Conservation (phyloP, 2,113 vertebrate genomes). For the Falco punctatus region DNA sequence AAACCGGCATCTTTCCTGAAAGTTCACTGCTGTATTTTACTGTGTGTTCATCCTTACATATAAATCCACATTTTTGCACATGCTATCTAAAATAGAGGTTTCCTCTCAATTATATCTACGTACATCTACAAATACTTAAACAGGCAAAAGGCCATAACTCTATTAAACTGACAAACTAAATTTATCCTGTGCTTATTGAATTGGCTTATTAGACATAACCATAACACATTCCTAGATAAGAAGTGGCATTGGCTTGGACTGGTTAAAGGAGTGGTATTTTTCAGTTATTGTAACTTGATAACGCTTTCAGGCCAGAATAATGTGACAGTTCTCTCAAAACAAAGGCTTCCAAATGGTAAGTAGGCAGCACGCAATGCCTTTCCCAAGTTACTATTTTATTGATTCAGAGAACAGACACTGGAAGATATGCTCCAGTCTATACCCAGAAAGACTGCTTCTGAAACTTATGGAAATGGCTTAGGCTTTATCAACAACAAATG, state of each 20-base stretch:
- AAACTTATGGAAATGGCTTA: background rate
- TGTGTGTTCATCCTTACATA: background rate
- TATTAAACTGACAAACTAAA: constrained; percentile 51
- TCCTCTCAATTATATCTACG: background rate
- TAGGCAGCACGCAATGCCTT: background rate
- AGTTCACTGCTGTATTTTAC: background rate
- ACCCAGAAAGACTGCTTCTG: background rate
- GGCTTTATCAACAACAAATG: background rate
- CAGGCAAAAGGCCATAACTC: constrained; percentile 4
- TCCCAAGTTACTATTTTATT: background rate
- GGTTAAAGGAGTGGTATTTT: constrained; percentile 51
- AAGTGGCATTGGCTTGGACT: constrained; percentile 26
- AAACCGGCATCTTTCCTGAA: background rate
- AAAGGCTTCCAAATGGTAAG: constrained; percentile 55
- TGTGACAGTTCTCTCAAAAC: constrained; percentile 35
- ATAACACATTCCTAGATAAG: constrained; percentile 71
- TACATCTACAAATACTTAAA: constrained; percentile 11
- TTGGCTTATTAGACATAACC: constrained; percentile 61
- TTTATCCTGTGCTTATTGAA: constrained; percentile 50
- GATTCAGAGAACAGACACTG: background rate
- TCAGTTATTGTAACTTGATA: constrained; percentile 64
- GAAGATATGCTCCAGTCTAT: background rate
- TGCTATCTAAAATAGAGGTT: background rate
- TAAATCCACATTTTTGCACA: background rate
- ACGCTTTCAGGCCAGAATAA: constrained; percentile 25